Evolutionary conservation across 2,888 invertebrate species (phyloP), one percentile per base, ranked within the genome.

Genomic region (Epistrophella euchroma): DNA sequence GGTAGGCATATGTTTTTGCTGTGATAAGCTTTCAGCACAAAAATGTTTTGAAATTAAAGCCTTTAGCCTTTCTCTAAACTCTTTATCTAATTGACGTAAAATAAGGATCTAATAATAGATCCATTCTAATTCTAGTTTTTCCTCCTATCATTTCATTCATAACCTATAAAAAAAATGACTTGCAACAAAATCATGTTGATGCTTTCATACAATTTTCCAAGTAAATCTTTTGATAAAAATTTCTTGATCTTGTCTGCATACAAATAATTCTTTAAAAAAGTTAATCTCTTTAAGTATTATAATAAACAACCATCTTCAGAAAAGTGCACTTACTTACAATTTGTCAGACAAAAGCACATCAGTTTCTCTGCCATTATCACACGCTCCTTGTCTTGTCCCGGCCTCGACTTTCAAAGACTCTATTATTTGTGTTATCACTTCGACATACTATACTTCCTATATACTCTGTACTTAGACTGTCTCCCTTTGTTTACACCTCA

Each of bases 401-500:
- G 62, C 50, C 15, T 4, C 22, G 32, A 17, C 5, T 35, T 78
- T 37, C 47, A 56, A 37, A 52, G 55, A 68, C 66, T 66, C 32
- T 35, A 13, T 68, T 68, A n/a, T 73, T 68, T 35, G 56, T 50
- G 56, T 50, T 74, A 60, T 60, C 60, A 13, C 15, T 11, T 37
- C n/a, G 22, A 0, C 17, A 19, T 40, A 40, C 9, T 62, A n/a
- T n/a, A 73, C 40, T 50, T 56, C 70, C 9, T 32, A 1, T 32
- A 0, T 43, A 64, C 55, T 73, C 35, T 52, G 47, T 47, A 50
- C 52, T 78, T 64, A 60, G 68, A 47, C 32, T 28, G 70, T 62
- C 55, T 64, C n/a, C 40, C 25, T 58, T 62, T 74, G 73, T 70
- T 79, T 79, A 84, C 83, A 79, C 79, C 68, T 74, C 70, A 55